phyloP scores from a whole-genome alignment of 2,113 vertebrate genomes.

The Natator depressus region DNA sequence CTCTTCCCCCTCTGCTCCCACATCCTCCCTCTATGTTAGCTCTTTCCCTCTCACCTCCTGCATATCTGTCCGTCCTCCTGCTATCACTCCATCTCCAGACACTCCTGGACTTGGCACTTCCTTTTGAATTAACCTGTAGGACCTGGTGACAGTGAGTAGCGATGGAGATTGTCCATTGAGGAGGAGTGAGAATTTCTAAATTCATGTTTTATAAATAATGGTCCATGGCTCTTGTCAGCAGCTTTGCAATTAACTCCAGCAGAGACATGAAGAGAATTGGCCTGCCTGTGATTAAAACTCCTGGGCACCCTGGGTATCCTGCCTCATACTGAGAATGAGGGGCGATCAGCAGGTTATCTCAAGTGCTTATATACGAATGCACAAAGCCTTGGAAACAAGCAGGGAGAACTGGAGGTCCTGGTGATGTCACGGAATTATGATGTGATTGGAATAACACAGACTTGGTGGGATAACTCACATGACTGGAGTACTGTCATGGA shows the following conservation, averaged over 20 bases:
- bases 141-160: not conserved
- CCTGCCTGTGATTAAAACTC: constrained; percentile 3
- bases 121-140: not conserved
- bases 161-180: constrained; percentile 46
- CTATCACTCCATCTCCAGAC: not conserved
- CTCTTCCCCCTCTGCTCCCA: not conserved
- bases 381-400: too few relatives aligned
- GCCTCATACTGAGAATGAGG: too few relatives aligned
- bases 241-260: constrained; percentile 34
- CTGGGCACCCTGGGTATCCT: rapidly evolving
- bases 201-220: constrained; percentile 63
- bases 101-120: constrained; percentile 1
- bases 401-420: too few relatives aligned
- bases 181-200: constrained; percentile 38
- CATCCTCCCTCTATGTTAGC: not conserved
- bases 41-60: not conserved
- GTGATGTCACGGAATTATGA: too few relatives aligned
- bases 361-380: too few relatives aligned
- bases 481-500: too few relatives aligned
- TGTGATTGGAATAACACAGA: too few relatives aligned
- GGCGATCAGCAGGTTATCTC: too few relatives aligned
- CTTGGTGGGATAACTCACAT: too few relatives aligned
- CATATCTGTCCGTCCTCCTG: not conserved
- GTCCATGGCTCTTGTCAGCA: constrained; percentile 47
- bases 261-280: not conserved